Base-by-base conservation (phyloP, 2,113 vertebrate genomes). In the Okapia johnstoni region DNA sequence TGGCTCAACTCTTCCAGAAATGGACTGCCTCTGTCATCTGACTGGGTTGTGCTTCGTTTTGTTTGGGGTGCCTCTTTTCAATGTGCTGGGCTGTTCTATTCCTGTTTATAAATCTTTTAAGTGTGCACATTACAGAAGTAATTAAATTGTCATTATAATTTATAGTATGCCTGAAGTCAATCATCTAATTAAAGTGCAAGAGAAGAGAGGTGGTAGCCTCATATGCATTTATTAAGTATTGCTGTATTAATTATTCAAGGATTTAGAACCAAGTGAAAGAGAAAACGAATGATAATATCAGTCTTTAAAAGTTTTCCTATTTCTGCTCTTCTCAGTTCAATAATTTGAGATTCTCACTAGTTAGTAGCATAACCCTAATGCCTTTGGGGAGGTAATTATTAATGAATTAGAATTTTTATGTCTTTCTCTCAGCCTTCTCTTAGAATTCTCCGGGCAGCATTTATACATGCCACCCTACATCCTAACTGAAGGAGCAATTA, bases 91-190 rank as follows among this genome's bases (percentile, higher is more conserved):
- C 86, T 98, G 91, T 98, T 98, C 98, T 97, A 40, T 90, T 99
- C 96, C 98, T 98, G 98, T 99, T 98, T 98, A 99, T 99, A 98
- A 99, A 99, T 99, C 98, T 99, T 99, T 99, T 98, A 99, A 99
- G 97, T 96, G 94, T 97, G 93, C 97, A 98, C 98, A 98, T 99
- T 99, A 98, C 99, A 98, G 98, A 98, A 98, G 98, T 99, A 99
- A 99, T 99, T 99, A 98, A 98, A 98, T 99, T 99, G 99, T 99
- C 98, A 98, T 98, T 98, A 98, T 99, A 98, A 98, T 98, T 99
- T 99, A 98, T 98, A 98, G 97, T 97, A 98, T 7, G 98, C 99
- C 99, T 98, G 98, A 98, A 99, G 99, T 99, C 98, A 99, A 89
- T 98, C 98, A 98, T 98, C 97, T 98, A 99, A 99, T 99, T 99